These are phyloP conservation scores for Heliconius sara DNA, from an alignment of 2,888 invertebrate species.

Conservation along the genomic window DNA sequence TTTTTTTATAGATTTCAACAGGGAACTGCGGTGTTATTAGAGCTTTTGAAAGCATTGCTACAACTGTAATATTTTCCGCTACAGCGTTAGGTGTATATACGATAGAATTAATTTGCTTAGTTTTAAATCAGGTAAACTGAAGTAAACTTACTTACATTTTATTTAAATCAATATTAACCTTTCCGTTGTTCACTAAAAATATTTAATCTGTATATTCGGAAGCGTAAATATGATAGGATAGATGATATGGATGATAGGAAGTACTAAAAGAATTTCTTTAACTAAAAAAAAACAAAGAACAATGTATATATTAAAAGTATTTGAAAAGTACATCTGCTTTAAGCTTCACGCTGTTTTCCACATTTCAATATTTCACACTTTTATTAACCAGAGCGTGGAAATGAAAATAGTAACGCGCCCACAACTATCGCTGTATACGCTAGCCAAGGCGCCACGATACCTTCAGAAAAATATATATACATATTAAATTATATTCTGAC, in stretches of 20 bases:
- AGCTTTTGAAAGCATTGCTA: constrained; percentile 70
- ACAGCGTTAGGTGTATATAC: constrained; percentile 71
- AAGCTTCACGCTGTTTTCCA: background rate
- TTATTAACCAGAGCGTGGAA: background rate
- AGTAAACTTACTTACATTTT: background rate
- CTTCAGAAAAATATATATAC: background rate
- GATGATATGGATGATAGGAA: too few species aligned
- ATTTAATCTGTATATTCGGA: too few species aligned
- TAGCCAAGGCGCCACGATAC: background rate
- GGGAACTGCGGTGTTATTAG: constrained; percentile 77
- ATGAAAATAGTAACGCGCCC: background rate
- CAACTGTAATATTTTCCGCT: constrained; percentile 68
- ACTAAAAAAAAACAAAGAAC: too few species aligned
- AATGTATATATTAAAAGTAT: too few species aligned
- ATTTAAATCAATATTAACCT: background rate
- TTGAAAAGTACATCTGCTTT: background rate
- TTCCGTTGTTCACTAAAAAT: background rate
- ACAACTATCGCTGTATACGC: background rate
- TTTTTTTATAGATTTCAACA: constrained; percentile 65
- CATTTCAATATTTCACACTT: too few species aligned
- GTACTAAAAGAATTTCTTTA: too few species aligned
- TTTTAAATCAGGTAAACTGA: constrained; percentile 72
- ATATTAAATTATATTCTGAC: background rate
- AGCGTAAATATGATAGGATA: too few species aligned
- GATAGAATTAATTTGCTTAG: constrained; percentile 72